These are phyloP conservation scores for Melanotus villosus DNA, from an alignment of 2,888 invertebrate genomes.

Conservation along the genomic window DNA sequence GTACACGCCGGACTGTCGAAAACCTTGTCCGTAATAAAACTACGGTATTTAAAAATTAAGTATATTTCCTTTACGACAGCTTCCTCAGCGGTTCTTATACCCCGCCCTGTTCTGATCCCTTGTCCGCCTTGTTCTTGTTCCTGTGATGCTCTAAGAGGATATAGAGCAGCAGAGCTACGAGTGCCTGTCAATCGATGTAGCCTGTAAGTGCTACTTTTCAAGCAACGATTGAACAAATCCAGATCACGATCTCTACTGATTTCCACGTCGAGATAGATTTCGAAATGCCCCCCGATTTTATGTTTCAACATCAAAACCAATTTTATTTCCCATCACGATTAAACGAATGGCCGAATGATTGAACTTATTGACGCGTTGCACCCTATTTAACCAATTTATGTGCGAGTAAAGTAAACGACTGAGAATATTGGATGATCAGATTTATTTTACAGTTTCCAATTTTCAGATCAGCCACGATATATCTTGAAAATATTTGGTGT, in stretches of 20 bases:
- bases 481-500: too few species aligned
- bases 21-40: too few species aligned
- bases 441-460: too few species aligned
- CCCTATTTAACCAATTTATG: constrained; percentile 1
- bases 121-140: constrained; percentile 30
- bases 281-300: constrained; percentile 8
- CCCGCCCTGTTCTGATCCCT: background rate
- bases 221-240: constrained; percentile 41
- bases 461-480: too few species aligned
- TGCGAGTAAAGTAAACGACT: background rate
- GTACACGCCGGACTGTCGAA: too few species aligned
- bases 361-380: background rate
- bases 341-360: constrained; percentile 5
- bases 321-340: constrained; percentile 9
- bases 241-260: constrained; percentile 39
- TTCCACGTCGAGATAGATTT: constrained; percentile 35
- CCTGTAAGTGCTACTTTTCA: constrained; percentile 41
- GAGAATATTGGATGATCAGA: background rate
- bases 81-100: background rate
- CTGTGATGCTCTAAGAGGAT: constrained; percentile 35
- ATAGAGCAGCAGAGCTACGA: constrained; percentile 31
- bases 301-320: constrained; percentile 12
- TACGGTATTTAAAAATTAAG: background rate
- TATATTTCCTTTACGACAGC: background rate
- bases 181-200: constrained; percentile 40